Evolutionary conservation across 2,888 invertebrate species (phyloP).

Genomic region (Drosophila antonietae): DNA sequence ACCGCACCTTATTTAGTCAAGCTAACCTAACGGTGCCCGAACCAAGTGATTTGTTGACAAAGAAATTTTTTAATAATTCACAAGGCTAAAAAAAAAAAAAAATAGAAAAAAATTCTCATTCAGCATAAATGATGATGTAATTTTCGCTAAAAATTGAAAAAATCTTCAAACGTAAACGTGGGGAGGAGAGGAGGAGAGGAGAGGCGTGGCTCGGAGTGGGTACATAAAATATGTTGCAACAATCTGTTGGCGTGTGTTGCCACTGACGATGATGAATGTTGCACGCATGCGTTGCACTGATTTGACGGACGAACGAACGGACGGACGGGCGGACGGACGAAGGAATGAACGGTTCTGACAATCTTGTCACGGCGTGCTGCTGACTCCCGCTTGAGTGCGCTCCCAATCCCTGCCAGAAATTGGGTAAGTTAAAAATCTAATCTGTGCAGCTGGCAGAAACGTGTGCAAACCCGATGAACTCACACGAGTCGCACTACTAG

Average conservation of each 20-base stretch:
- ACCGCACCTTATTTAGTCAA: constrained; percentile 71
- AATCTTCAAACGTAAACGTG: constrained; percentile 56
- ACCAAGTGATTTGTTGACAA: constrained; percentile 82
- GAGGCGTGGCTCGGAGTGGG: background rate
- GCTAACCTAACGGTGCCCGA: constrained; percentile 35
- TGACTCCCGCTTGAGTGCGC: constrained; percentile 9
- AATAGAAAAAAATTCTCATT: constrained; percentile 57
- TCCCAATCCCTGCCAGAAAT: constrained; percentile 9
- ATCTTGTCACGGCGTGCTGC: constrained; percentile 39
- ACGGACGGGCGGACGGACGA: constrained; percentile 1
- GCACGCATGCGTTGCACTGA: constrained; percentile 78
- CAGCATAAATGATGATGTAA: constrained; percentile 80
- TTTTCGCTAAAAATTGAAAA: constrained; percentile 78
- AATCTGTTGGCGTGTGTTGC: constrained; percentile 70
- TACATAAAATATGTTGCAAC: constrained; percentile 77
- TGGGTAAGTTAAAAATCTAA: background rate
- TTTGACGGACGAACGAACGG: constrained; percentile 50
- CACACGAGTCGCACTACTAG: background rate
- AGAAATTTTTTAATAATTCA: constrained; percentile 81
- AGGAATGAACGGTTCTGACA: constrained; percentile 22
- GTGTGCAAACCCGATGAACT: background rate
- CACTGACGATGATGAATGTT: constrained; percentile 76
- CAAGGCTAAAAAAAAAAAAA: constrained; percentile 30
- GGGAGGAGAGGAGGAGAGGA: background rate
- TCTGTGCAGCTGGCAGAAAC: background rate